Evolutionary conservation across 2,113 vertebrate species (phyloP).

Genomic region (Rousettus leschenaultii): DNA sequence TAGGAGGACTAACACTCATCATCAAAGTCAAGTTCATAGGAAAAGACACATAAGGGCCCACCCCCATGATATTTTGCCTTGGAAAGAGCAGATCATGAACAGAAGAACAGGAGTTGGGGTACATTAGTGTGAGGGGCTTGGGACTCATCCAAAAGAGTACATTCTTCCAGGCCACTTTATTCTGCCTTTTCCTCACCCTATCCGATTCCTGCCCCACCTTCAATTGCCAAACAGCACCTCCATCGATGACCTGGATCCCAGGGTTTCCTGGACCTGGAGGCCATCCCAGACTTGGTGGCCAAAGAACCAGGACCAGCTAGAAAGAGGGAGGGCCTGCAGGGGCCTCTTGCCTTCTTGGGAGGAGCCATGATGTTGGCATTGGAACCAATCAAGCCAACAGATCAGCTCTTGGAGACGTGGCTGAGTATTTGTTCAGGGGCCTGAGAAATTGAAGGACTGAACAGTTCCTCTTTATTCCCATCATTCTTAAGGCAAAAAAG

Average conservation of each 20-base stretch:
- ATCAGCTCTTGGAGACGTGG: accelerated
- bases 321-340: background rate
- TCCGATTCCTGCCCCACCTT: background rate
- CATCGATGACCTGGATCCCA: background rate
- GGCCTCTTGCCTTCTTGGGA: background rate
- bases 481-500: background rate
- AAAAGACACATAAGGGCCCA: background rate
- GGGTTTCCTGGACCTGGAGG: background rate
- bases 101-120: accelerated
- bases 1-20: background rate
- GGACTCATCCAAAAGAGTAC: background rate
- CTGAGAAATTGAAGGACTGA: background rate
- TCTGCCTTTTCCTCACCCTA: background rate
- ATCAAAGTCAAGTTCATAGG: slow-evolving; percentile 5
- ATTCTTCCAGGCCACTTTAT: background rate
- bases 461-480: background rate
- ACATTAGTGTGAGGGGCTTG: accelerated
- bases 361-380: background rate
- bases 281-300: background rate
- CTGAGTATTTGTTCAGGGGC: background rate
- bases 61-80: background rate
- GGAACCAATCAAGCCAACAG: background rate
- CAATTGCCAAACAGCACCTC: no score
- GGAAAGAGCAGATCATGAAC: background rate
- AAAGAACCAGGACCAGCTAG: background rate